phyloP scores from a whole-genome alignment of 2,797 vertebrate species.

The Acrocephalus scirpaceus region DNA sequence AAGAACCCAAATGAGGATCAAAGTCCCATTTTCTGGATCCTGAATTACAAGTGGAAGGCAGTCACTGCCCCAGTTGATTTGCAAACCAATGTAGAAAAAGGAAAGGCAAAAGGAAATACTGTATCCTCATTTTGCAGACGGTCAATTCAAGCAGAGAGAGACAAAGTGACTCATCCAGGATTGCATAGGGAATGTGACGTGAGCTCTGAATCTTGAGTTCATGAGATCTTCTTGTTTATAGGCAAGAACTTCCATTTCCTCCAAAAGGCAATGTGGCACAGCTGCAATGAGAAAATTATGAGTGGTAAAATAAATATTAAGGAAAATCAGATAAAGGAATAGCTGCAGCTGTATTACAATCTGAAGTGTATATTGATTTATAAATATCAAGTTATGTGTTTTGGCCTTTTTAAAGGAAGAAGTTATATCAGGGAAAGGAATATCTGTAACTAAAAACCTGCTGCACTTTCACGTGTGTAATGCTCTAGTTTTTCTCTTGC shows the following conservation, averaged over 20 bases:
- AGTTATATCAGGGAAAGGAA: neutral
- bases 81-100: neutral
- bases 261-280: neutral
- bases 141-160: neutral
- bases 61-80: neutral
- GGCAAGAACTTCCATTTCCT: neutral
- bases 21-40: neutral
- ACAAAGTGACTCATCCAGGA: neutral
- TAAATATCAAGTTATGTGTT: neutral
- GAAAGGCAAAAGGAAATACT: neutral
- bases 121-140: neutral
- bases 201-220: neutral
- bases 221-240: constrained; percentile 1
- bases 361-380: neutral
- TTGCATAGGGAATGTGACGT: neutral
- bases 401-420: neutral
- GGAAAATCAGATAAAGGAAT: constrained; percentile 14
- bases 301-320: constrained; percentile 31
- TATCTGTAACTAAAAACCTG: neutral
- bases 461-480: neutral
- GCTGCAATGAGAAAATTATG: neutral
- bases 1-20: neutral
- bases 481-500: neutral
- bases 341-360: constrained; percentile 5
- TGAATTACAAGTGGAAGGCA: neutral